Evolutionary conservation across 2,797 vertebrate species (phyloP), one percentile per base, ranked within the genome.

Genomic region (Bucorvus abyssinicus): DNA sequence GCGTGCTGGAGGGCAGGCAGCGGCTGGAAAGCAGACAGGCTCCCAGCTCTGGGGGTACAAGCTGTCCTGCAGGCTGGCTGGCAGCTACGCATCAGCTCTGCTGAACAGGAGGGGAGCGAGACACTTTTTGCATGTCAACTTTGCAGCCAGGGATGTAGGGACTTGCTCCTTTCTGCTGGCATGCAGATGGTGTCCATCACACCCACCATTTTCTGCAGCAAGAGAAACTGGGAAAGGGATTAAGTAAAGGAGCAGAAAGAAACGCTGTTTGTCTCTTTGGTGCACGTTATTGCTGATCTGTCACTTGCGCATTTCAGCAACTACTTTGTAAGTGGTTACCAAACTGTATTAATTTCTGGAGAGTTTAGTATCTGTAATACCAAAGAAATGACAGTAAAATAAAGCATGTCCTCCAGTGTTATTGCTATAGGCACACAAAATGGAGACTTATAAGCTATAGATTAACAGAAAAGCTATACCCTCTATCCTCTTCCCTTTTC

Each of bases 1-100:
- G 89, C 29, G 2, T 63, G 97, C 97, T 90, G 95, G 63, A 57
- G 97, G 97, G 93, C 91, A 93, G 44, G 89, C 92, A 97, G 92
- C 42, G 32, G 52, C 87, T 44, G 93, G 87, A 80, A 93, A 95
- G 65, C 53, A 15, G 53, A 71, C 85, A 94, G 74, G 65, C 56
- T 91, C 75, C 88, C 77, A 7, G 94, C 96, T 82, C 79, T 0
- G 71, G 92, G 96, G 92, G 69, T 70, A 91, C 93, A 50, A 50
- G 64, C n/a, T 2, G 0, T 87, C 94, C 95, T 74, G 76, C 0
- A 7, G 93, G 94, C 86, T 90, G 86, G 40, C 94, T 13, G 36
- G 45, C 79, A 91, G 96, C 96, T 55, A 55, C 82, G 20, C 50
- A 44, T 5, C 94, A 36, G 87, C 88, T 38, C 71, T 42, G 0